These are phyloP conservation scores for Sapayoa aenigma DNA, from an alignment of 2,113 vertebrate genomes.

Conservation along the genomic window DNA sequence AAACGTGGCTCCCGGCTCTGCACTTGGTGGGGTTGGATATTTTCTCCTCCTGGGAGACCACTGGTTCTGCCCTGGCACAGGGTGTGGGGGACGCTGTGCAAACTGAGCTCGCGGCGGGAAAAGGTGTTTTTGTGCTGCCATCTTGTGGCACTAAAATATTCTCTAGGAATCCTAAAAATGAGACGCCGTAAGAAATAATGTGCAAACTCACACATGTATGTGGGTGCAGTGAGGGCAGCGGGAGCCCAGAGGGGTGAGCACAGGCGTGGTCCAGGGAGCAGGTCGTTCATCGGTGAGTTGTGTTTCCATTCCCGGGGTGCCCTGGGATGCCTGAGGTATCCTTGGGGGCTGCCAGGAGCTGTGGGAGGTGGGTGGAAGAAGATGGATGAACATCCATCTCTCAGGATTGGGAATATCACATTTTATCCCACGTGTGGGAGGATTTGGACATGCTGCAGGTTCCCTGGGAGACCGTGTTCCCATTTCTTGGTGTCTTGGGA, in stretches of 20 bases:
- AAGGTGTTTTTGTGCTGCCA: conserved; percentile 39
- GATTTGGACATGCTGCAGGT: not conserved
- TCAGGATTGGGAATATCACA: not conserved
- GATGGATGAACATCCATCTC: not conserved
- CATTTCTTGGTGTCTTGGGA: rapidly evolving
- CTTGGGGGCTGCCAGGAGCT: not conserved
- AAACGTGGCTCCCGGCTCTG: rapidly evolving
- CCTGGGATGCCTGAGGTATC: not conserved
- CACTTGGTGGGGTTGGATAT: not conserved
- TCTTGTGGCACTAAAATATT: not conserved
- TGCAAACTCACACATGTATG: rapidly evolving
- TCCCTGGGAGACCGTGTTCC: too few relatives aligned
- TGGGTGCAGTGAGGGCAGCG: not conserved
- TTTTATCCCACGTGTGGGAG: not conserved
- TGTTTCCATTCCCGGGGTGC: not conserved
- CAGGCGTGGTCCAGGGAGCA: rapidly evolving
- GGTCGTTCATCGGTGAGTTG: not conserved
- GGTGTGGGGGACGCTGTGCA: not conserved
- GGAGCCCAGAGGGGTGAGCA: not conserved
- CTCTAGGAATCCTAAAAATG: rapidly evolving
- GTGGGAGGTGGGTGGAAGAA: not conserved
- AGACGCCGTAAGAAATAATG: rapidly evolving
- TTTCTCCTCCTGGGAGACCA: not conserved
- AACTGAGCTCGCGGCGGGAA: rapidly evolving
- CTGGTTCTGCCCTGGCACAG: rapidly evolving